Percentiles rank a stretch among this genome's conserved stretches.
Conservation (phyloP, 2,888 invertebrate species). For the Volucella inflata region DNA sequence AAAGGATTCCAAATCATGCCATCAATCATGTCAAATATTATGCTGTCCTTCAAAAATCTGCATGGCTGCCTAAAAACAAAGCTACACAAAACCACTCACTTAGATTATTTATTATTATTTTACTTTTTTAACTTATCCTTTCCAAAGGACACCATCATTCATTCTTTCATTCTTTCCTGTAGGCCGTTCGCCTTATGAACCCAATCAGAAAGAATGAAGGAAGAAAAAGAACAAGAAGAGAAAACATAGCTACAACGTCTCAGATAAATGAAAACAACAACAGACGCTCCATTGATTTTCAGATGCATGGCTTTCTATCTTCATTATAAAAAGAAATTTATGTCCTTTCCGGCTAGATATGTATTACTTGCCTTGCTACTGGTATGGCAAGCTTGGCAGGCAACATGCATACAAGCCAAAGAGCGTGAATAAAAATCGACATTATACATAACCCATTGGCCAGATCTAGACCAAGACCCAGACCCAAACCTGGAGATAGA, state of each 20-base stretch:
- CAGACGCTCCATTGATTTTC: slow-evolving; percentile 56
- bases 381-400: not conserved
- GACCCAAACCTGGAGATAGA: not conserved
- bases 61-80: slow-evolving; percentile 27
- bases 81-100: slow-evolving; percentile 18
- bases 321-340: slow-evolving; percentile 49
- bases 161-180: slow-evolving; percentile 26
- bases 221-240: not conserved
- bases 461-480: slow-evolving; percentile 6
- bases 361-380: slow-evolving; percentile 12
- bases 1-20: too few relatives aligned
- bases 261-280: slow-evolving; percentile 40
- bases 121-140: not conserved
- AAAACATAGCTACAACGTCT: slow-evolving; percentile 6
- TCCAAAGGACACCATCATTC: slow-evolving; percentile 34
- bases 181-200: slow-evolving; percentile 39
- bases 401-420: slow-evolving; percentile 47
- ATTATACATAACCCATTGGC: slow-evolving; percentile 38
- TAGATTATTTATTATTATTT: slow-evolving; percentile 33
- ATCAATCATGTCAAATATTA: slow-evolving; percentile 14
- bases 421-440: slow-evolving; percentile 53
- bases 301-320: slow-evolving; percentile 56
- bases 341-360: slow-evolving; percentile 2
- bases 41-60: slow-evolving; percentile 16
- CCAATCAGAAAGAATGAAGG: slow-evolving; percentile 42